Conservation (phyloP, 1,140 invertebrate species). For the Lepidurus apus region DNA sequence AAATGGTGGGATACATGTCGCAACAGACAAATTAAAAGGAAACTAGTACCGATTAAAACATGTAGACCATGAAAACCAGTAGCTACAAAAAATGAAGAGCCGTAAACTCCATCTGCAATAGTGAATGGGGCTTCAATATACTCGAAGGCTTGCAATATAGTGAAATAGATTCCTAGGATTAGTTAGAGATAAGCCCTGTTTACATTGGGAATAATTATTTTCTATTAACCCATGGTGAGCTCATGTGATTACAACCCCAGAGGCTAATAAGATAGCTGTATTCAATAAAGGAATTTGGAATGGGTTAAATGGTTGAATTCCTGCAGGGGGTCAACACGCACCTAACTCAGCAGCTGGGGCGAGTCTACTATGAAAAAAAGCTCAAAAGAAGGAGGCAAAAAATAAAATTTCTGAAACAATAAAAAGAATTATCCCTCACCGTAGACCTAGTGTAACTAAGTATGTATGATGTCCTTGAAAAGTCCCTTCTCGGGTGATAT, state of each 20-base stretch:
- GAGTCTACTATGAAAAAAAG: slow-evolving; percentile 59
- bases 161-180: slow-evolving; percentile 51
- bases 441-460: slow-evolving; percentile 48
- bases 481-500: slow-evolving; percentile 45
- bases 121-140: slow-evolving; percentile 49
- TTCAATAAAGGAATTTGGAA: slow-evolving; percentile 57
- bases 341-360: slow-evolving; percentile 57
- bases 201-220: slow-evolving; percentile 47
- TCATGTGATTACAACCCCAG: slow-evolving; percentile 53
- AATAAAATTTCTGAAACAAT: slow-evolving; percentile 59
- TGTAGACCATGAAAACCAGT: slow-evolving; percentile 68
- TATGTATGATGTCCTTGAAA: slow-evolving; percentile 47
- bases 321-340: slow-evolving; percentile 51
- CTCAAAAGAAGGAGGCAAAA: slow-evolving; percentile 58
- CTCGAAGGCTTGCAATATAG: slow-evolving; percentile 44
- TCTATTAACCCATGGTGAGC: slow-evolving; percentile 53
- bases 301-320: slow-evolving; percentile 56
- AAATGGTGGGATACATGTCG: slow-evolving; percentile 53
- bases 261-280: slow-evolving; percentile 54
- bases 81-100: slow-evolving; percentile 61
- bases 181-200: slow-evolving; percentile 49
- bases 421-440: slow-evolving; percentile 57
- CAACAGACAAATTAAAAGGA: slow-evolving; percentile 53
- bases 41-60: slow-evolving; percentile 62
- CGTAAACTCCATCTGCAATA: slow-evolving; percentile 57